A percentile compares a stretch with the other conserved stretches of the same genome.
phyloP scores from a whole-genome alignment of 1,140 invertebrate species.

The Panagrolaimus sp. region DNA sequence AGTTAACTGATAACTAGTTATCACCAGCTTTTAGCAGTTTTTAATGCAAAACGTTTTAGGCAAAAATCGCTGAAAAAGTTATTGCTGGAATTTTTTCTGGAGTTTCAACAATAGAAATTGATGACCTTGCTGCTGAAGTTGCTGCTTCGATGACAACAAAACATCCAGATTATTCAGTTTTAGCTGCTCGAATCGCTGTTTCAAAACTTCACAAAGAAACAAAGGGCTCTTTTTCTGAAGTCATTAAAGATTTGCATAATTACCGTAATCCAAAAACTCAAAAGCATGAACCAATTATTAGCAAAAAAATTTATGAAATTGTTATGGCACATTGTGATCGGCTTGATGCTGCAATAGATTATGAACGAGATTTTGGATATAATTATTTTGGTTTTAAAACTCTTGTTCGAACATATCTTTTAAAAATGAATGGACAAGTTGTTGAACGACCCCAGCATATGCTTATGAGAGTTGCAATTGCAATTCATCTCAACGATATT shows the following conservation, averaged over 20 bases:
- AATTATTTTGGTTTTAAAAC: constrained; percentile 96
- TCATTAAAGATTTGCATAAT: constrained; percentile 69
- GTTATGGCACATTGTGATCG: constrained; percentile 71
- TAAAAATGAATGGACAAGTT: constrained; percentile 85
- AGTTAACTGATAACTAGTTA: too few relatives aligned
- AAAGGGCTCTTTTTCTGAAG: constrained; percentile 22
- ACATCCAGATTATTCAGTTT: constrained; percentile 90
- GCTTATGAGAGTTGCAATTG: constrained; percentile 91
- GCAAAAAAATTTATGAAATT: constrained; percentile 73
- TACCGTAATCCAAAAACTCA: constrained; percentile 71
- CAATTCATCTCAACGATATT: constrained; percentile 86
- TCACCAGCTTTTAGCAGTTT: too few relatives aligned
- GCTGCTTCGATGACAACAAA: constrained; percentile 89
- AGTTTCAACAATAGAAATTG: constrained; percentile 89
- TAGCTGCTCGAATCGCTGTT: constrained; percentile 89
- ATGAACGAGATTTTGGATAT: constrained; percentile 61
- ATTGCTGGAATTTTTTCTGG: constrained; percentile 88
- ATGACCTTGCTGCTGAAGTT: constrained; percentile 93
- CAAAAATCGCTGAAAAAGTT: constrained; percentile 64
- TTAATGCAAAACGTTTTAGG: constrained; percentile 31
- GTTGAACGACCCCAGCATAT: constrained; percentile 92
- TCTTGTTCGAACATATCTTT: constrained; percentile 82
- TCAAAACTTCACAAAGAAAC: constrained; percentile 93
- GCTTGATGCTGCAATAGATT: constrained; percentile 83
- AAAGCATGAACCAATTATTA: constrained; percentile 73